These are phyloP conservation scores for Neocrepidodera transversa DNA, from an alignment of 2,888 invertebrate species.

Conservation along the genomic window DNA sequence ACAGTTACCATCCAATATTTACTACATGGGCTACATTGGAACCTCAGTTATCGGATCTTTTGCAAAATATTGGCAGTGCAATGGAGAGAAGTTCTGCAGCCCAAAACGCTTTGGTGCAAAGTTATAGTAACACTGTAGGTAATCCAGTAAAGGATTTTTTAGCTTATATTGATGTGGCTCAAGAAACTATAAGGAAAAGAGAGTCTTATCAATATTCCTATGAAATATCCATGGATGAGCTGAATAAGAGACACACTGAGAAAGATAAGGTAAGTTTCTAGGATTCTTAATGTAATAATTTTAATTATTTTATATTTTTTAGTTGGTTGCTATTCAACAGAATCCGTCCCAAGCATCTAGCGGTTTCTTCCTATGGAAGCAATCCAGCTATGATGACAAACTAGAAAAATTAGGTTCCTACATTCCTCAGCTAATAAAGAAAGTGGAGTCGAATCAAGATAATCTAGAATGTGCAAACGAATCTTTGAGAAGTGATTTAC, in stretches of 20 bases:
- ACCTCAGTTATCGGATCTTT: slow-evolving; percentile 61
- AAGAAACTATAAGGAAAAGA: slow-evolving; percentile 68
- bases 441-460: slow-evolving; percentile 66
- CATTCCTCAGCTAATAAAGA: slow-evolving; percentile 64
- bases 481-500: slow-evolving; percentile 71
- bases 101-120: slow-evolving; percentile 61
- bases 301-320: slow-evolving; percentile 25
- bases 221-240: slow-evolving; percentile 69
- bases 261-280: slow-evolving; percentile 65
- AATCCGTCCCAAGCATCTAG: slow-evolving; percentile 43
- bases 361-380: slow-evolving; percentile 66
- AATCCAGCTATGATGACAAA: slow-evolving; percentile 66
- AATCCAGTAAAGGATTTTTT: slow-evolving; percentile 68
- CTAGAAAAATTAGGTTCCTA: slow-evolving; percentile 61
- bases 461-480: slow-evolving; percentile 73
- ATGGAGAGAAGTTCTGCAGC: slow-evolving; percentile 62
- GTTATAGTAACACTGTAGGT: slow-evolving; percentile 57
- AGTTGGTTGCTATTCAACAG: slow-evolving; percentile 51
- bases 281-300: background rate
- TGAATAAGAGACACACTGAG: slow-evolving; percentile 67
- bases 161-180: slow-evolving; percentile 71
- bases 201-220: slow-evolving; percentile 71
- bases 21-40: slow-evolving; percentile 69
- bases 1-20: slow-evolving; percentile 68
- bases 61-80: slow-evolving; percentile 61